Base-by-base conservation (phyloP, 2,113 vertebrate species). In the Scophthalmus maximus region DNA sequence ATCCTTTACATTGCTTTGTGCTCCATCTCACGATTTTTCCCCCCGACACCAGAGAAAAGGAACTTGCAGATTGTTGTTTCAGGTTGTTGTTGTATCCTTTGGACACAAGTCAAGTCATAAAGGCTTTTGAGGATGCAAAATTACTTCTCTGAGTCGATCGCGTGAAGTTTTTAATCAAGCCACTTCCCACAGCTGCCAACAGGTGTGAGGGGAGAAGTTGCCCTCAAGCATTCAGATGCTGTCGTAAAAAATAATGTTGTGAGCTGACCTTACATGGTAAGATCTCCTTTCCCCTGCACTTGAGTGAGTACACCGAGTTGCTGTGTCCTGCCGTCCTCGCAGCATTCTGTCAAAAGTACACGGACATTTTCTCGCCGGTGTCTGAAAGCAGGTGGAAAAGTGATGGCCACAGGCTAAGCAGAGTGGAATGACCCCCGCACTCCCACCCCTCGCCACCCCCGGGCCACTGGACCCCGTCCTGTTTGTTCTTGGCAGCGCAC, bases 401-500 rank as follows among this genome's bases (percentile, higher is more conserved):
- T 27, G 14, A 26, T n/a, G 69, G 63, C 59, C 69, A n/a, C n/a
- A 11, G 51, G 32, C 32, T 34, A 8, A 34, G 6, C 10, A 7
- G 32, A 34, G 14, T 17, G 36, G 7, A 44, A 42, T 20, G 78
- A 74, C n/a, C 65, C 53, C 69, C 38, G 52, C 74, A 68, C 53
- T n/a, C n/a, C n/a, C n/a, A n/a, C n/a, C n/a, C n/a, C n/a, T n/a
- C n/a, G n/a, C 58, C 77, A 64, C 76, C 72, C 76, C 70, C 75
- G 30, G 61, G 53, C 68, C 27, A 3, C 20, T 36, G 44, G 70
- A 76, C 79, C 22, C 12, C 50, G 61, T 47, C 71, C 66, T 91
- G 87, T 94, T 93, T 93, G 91, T 87, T 88, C 87, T 86, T 73
- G 56, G 82, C 81, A 58, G 65, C 86, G 88, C 90, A 92, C 89